A percentile compares a stretch with the other conserved stretches of the same genome.
These are phyloP conservation scores for Diogma glabrata DNA, from an alignment of 2,888 invertebrate species.

Conservation along the genomic window DNA sequence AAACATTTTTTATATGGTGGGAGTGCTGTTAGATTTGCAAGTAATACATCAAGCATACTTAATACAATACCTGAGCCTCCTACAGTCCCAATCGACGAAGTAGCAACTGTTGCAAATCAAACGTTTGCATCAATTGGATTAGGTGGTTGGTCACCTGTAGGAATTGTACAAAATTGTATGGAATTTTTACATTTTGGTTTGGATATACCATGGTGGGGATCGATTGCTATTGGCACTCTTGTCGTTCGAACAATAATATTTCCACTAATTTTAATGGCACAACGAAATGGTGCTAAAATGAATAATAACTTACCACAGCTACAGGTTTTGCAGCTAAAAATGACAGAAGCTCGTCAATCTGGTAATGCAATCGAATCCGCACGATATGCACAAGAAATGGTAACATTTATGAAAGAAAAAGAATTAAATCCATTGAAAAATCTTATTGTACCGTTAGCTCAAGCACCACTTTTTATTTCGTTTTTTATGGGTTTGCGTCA, in stretches of 20 bases:
- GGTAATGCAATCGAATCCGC: conserved; percentile 72
- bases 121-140: conserved; percentile 71
- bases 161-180: conserved; percentile 65
- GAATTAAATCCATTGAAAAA: conserved; percentile 69
- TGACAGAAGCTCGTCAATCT: conserved; percentile 74
- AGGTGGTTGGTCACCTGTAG: conserved; percentile 72
- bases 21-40: conserved; percentile 12
- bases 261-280: conserved; percentile 72
- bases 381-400: conserved; percentile 63
- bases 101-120: conserved; percentile 53
- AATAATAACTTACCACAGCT: conserved; percentile 78
- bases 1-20: too few species aligned
- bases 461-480: conserved; percentile 85
- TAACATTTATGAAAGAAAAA: conserved; percentile 71
- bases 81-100: conserved; percentile 20
- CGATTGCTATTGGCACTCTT: conserved; percentile 72
- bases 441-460: conserved; percentile 62
- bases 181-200: conserved; percentile 71
- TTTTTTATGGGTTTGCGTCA: conserved; percentile 77
- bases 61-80: background rate
- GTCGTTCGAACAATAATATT: conserved; percentile 65
- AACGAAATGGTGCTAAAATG: conserved; percentile 70
- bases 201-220: conserved; percentile 89
- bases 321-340: conserved; percentile 65
- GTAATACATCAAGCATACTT: conserved; percentile 10